A percentile compares a stretch with the other conserved stretches of the same genome.
phyloP scores from a whole-genome alignment of 1,140 invertebrate species.

The Cheumatopsyche charites region DNA sequence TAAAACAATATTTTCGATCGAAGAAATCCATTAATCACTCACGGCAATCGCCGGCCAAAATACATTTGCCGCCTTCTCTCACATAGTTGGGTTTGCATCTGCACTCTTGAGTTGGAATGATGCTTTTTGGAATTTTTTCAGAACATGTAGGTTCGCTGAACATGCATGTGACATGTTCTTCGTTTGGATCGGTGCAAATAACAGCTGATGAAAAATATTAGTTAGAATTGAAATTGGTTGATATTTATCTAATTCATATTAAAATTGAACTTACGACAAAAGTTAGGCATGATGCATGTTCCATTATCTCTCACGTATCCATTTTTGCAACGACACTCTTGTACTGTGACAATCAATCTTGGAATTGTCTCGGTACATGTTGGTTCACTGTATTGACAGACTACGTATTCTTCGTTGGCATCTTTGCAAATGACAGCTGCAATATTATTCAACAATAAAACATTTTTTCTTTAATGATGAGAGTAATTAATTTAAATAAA shows the following conservation, averaged over 20 bases:
- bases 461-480: not conserved
- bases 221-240: not conserved
- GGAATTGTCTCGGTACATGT: constrained; percentile 18
- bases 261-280: constrained; percentile 12
- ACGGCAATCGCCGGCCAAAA: not conserved
- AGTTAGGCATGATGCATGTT: constrained; percentile 5
- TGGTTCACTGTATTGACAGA: not conserved
- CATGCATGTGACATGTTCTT: constrained; percentile 5
- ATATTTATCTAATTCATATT: not conserved
- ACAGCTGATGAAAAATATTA: constrained; percentile 6
- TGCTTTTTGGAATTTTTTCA: not conserved
- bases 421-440: constrained; percentile 12
- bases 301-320: constrained; percentile 19
- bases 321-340: constrained; percentile 28
- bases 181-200: constrained; percentile 11
- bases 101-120: not conserved
- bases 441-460: not conserved
- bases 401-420: constrained; percentile 20
- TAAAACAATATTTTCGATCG: not conserved
- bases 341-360: not conserved
- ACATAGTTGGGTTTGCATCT: constrained; percentile 17
- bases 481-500: not conserved
- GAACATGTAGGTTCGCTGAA: constrained; percentile 4
- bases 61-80: not conserved
- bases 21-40: not conserved